phyloP scores from a whole-genome alignment of 2,797 vertebrate species.

The Agapornis canus region DNA sequence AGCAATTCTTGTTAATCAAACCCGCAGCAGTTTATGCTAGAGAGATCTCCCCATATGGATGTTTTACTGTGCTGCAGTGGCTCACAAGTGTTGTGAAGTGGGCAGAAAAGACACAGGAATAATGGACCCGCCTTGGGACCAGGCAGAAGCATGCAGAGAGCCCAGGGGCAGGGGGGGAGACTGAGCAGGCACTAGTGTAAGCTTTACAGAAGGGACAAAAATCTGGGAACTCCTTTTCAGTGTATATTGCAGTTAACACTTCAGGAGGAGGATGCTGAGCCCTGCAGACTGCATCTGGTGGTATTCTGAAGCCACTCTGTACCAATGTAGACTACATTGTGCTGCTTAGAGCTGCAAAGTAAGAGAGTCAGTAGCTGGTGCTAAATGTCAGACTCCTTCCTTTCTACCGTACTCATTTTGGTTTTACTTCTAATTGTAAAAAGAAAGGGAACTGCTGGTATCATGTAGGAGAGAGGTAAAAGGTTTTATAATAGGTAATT shows the following conservation, averaged over 20 bases:
- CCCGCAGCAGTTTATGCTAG: neutral
- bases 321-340: fast-evolving
- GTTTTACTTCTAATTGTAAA: neutral
- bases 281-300: neutral
- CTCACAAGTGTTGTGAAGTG: neutral
- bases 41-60: neutral
- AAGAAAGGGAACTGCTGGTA: neutral
- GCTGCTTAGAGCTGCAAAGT: neutral
- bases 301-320: neutral
- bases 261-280: neutral
- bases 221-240: neutral
- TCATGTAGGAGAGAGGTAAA: neutral
- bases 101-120: neutral
- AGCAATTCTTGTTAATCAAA: neutral
- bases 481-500: neutral
- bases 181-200: neutral
- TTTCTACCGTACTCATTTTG: neutral
- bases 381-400: neutral
- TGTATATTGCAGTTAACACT: neutral
- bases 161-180: neutral
- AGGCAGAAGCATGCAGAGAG: neutral
- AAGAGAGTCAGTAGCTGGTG: neutral
- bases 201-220: neutral
- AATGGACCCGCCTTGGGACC: neutral
- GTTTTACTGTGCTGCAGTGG: neutral